Conservation (phyloP, 2,797 vertebrate species). For the Scarus forsteni region DNA sequence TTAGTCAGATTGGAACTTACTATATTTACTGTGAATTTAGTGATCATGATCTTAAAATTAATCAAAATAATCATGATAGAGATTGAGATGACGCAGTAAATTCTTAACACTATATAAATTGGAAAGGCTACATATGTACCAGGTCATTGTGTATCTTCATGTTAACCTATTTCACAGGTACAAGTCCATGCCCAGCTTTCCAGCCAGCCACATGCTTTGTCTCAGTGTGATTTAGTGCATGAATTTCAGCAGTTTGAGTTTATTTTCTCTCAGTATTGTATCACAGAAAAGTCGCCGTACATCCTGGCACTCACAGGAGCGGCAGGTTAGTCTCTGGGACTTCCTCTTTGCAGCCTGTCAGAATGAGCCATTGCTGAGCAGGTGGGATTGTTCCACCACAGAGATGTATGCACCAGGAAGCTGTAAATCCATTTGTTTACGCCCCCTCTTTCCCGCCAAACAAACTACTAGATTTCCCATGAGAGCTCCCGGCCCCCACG, state of each 20-base stretch:
- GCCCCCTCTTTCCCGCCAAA: slow-evolving; percentile 82
- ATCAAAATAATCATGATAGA: no score
- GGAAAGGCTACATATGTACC: not conserved
- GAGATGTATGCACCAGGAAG: slow-evolving; percentile 77
- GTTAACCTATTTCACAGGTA: slow-evolving; percentile 45
- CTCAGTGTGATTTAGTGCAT: slow-evolving; percentile 37
- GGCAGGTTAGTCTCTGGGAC: slow-evolving; percentile 59
- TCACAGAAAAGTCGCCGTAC: slow-evolving; percentile 40
- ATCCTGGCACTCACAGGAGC: slow-evolving; percentile 32
- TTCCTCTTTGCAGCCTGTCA: slow-evolving; percentile 66
- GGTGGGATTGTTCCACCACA: slow-evolving; percentile 74
- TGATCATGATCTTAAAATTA: no score
- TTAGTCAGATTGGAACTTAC: no score
- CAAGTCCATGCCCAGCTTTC: slow-evolving; percentile 39
- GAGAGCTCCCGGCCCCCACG: slow-evolving; percentile 62
- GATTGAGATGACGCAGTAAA: no score
- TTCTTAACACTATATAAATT: no score
- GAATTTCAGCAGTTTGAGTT: slow-evolving; percentile 57
- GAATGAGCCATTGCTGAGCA: slow-evolving; percentile 72
- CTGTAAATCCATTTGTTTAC: slow-evolving; percentile 83
- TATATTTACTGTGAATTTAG: no score
- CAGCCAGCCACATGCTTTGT: slow-evolving; percentile 31
- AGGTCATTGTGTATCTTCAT: slow-evolving; percentile 26
- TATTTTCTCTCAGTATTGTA: slow-evolving; percentile 49
- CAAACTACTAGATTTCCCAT: slow-evolving; percentile 85